Evolutionary conservation across 2,113 vertebrate species (phyloP), one percentile per base, ranked within the genome.

Genomic region (Dasypus novemcinctus): DNA sequence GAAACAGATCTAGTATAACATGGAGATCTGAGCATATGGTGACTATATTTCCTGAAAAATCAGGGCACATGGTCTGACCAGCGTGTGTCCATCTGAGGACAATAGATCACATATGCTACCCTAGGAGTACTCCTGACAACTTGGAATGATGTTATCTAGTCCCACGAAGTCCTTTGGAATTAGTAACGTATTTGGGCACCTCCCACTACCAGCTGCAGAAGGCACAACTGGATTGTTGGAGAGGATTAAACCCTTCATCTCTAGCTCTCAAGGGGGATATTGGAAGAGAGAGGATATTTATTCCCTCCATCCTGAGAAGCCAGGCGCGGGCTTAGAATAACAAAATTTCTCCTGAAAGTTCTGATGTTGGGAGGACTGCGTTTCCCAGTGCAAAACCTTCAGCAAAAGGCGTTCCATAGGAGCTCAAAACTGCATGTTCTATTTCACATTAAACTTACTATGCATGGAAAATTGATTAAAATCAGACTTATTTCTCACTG

Each of bases 11-110:
- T 23, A 66, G 74, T 57, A 83, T 84, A 90, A 90, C 80, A 68
- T 21, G n/a, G 68, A 86, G 43, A 94, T 96, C 52, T 21, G 52
- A 95, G 86, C 78, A 94, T 82, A 90, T 33, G 63, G 94, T 49
- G 59, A 83, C 41, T 57, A 54, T 54, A 83, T 83, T 94, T 95
- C 15, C 76, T 75, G 12, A 86, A 87, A 90, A 43, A 36, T 63
- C 46, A 81, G 79, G 59, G 43, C 31, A 18, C 25, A 7, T 0
- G 11, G 13, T 74, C 84, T 93, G 80, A 63, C n/a, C 31, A 74
- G 20, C 84, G 27, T 69, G 7, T 92, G 33, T 90, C 36, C 57
- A 38, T 86, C 12, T 80, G 38, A 82, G 38, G 21, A 79, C 29
- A 82, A 31, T 49, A 61, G 25, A 87, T 17, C 52, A 91, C 31